A percentile compares a stretch with the other conserved stretches of the same genome.
phyloP scores from a whole-genome alignment of 2,888 invertebrate genomes.

The Conchocele bisecta region DNA sequence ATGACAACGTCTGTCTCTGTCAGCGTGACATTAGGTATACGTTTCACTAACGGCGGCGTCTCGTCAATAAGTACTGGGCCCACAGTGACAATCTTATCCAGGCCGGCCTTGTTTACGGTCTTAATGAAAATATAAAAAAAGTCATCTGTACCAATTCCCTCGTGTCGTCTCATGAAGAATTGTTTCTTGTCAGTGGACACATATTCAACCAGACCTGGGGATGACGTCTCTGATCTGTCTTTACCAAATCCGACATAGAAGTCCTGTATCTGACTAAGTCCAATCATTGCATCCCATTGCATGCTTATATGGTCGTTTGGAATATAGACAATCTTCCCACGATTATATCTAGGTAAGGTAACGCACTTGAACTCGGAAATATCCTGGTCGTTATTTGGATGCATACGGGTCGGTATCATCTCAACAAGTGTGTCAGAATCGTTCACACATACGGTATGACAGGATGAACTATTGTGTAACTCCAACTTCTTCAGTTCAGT shows the following conservation, averaged over 20 bases:
- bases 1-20: slow-evolving; percentile 23
- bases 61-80: slow-evolving; percentile 63
- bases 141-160: slow-evolving; percentile 43
- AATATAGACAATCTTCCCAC: slow-evolving; percentile 31
- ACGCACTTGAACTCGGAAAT: slow-evolving; percentile 16
- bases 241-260: slow-evolving; percentile 52
- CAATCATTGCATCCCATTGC: slow-evolving; percentile 46
- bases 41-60: slow-evolving; percentile 49
- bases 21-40: slow-evolving; percentile 17
- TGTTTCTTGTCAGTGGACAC: slow-evolving; percentile 30
- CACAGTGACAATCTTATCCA: slow-evolving; percentile 25
- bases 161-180: slow-evolving; percentile 33
- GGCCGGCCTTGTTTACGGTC: slow-evolving; percentile 56
- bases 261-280: slow-evolving; percentile 53
- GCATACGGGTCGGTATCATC: slow-evolving; percentile 20
- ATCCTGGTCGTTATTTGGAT: slow-evolving; percentile 1
- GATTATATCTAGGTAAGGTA: slow-evolving; percentile 6
- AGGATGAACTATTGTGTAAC: background rate
- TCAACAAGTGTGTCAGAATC: too few relatives aligned
- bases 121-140: slow-evolving; percentile 51
- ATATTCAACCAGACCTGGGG: slow-evolving; percentile 48
- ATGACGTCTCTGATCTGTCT: background rate
- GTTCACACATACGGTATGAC: background rate
- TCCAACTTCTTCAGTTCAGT: background rate
- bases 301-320: slow-evolving; percentile 50